Percentiles rank a stretch among this genome's conserved stretches.
These are phyloP conservation scores for Drosophila triauraria DNA, from an alignment of 1,140 invertebrate genomes.

Conservation along the genomic window DNA sequence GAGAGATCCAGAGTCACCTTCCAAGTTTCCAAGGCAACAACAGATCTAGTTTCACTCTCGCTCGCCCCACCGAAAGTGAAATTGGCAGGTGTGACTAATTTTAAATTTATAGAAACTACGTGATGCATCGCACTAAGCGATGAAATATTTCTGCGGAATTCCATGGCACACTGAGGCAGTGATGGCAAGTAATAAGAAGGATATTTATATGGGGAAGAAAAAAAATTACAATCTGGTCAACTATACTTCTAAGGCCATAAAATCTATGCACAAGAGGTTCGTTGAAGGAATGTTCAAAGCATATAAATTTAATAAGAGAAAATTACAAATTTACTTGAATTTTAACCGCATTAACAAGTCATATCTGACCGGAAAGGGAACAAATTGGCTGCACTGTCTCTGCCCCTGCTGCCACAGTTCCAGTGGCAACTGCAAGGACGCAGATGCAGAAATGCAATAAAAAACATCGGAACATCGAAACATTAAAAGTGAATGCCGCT, in stretches of 20 bases:
- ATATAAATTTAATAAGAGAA: too few species aligned
- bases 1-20: constrained; percentile 33
- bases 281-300: too few species aligned
- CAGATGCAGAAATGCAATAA: constrained; percentile 20
- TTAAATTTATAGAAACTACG: constrained; percentile 49
- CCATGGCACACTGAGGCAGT: neutral
- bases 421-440: constrained; percentile 16
- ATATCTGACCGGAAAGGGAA: constrained; percentile 9
- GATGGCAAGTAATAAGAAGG: constrained; percentile 7
- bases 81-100: constrained; percentile 66
- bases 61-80: constrained; percentile 55
- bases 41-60: constrained; percentile 55
- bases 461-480: constrained; percentile 6
- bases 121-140: constrained; percentile 16
- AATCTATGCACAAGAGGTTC: too few species aligned
- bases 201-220: neutral
- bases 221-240: neutral
- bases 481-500: constrained; percentile 62
- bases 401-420: too few species aligned
- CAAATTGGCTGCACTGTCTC: constrained; percentile 9
- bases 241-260: neutral
- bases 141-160: constrained; percentile 41
- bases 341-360: neutral
- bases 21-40: constrained; percentile 21
- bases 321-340: neutral